These are phyloP conservation scores for Epizoanthus illoricatus DNA, from an alignment of 92 coral and sea anemone genomes.

Conservation along the genomic window DNA sequence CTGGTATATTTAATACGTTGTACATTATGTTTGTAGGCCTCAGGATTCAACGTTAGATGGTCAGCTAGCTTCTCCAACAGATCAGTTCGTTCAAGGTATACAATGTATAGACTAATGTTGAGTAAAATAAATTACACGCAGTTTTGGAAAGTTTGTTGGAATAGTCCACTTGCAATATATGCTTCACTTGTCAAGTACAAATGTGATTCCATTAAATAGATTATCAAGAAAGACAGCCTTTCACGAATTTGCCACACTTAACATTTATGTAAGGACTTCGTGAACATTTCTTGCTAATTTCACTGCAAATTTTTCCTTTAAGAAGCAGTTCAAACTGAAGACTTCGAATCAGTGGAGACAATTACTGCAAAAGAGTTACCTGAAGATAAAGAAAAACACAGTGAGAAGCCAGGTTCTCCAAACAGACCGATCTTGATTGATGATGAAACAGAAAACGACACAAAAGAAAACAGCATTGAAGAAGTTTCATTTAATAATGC, in stretches of 20 bases:
- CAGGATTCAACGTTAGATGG: not conserved
- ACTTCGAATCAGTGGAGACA: not conserved
- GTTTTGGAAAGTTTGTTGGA: not conserved
- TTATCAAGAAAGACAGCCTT: too few relatives aligned
- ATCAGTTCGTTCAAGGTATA: slow-evolving; percentile 22
- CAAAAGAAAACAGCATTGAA: not conserved
- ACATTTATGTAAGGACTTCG: not conserved
- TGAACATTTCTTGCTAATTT: not conserved
- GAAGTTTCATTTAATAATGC: not conserved
- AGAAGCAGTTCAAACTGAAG: not conserved
- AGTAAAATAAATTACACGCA: too few relatives aligned
- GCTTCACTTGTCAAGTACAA: not conserved
- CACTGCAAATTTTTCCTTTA: not conserved
- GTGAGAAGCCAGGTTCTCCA: not conserved
- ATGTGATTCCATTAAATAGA: too few relatives aligned
- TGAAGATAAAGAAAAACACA: not conserved
- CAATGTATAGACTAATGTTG: not conserved
- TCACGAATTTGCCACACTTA: not conserved
- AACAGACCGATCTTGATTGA: not conserved
- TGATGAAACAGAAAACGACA: not conserved
- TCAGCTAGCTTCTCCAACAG: not conserved
- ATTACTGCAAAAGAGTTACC: too few relatives aligned
- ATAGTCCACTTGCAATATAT: not conserved
- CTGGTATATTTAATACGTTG: not conserved
- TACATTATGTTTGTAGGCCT: not conserved